Percentiles rank a stretch among this genome's conserved stretches.
These are phyloP conservation scores for Antechinus flavipes DNA, from an alignment of 2,113 vertebrate genomes.

Conservation along the genomic window DNA sequence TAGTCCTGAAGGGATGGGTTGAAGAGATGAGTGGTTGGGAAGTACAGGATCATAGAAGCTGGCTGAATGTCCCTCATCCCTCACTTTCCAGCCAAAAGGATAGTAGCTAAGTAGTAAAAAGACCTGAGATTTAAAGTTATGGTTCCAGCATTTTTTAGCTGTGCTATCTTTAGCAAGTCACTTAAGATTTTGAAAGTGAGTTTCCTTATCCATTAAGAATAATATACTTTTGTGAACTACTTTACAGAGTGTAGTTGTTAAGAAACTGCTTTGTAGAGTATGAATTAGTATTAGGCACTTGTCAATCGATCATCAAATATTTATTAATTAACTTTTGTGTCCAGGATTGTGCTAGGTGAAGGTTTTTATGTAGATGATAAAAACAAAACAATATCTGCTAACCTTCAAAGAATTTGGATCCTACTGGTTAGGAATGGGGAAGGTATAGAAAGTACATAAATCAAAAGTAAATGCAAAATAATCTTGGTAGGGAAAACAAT, in stretches of 20 bases:
- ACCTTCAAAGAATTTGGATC: background rate
- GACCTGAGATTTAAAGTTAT: background rate
- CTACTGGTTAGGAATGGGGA: background rate
- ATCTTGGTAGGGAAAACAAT: background rate
- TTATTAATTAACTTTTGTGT: background rate
- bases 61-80: background rate
- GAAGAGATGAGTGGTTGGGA: too few relatives aligned
- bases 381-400: background rate
- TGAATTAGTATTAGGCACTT: background rate
- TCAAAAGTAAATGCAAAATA: background rate
- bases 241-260: background rate
- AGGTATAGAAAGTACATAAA: background rate
- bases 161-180: conserved; percentile 19
- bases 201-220: background rate
- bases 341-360: background rate
- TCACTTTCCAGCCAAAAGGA: too few relatives aligned
- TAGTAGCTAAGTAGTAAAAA: background rate
- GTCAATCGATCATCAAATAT: background rate
- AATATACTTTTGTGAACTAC: background rate
- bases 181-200: conserved; percentile 30
- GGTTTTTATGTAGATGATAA: background rate
- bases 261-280: background rate
- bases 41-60: too few relatives aligned
- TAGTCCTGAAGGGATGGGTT: too few relatives aligned
- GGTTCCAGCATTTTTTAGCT: background rate